These are phyloP conservation scores for Trachelus stipa DNA, from an alignment of 2,888 invertebrate genomes.

Conservation along the genomic window DNA sequence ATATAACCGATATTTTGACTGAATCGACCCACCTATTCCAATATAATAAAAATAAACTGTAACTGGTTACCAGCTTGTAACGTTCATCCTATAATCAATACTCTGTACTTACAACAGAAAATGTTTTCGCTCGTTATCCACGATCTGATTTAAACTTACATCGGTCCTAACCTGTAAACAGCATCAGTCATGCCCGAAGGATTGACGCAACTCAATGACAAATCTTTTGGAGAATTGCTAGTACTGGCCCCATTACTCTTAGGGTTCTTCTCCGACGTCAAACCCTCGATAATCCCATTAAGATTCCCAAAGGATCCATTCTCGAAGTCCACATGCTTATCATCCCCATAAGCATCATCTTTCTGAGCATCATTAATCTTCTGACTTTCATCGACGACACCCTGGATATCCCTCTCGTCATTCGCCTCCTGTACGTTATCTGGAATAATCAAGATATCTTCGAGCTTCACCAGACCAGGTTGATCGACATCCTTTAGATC, in stretches of 20 bases:
- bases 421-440: slow-evolving; percentile 26
- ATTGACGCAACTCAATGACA: slow-evolving; percentile 59
- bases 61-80: background rate
- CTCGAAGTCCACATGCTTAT: slow-evolving; percentile 18
- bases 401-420: background rate
- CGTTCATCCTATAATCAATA: background rate
- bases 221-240: slow-evolving; percentile 33
- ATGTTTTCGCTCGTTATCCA: slow-evolving; percentile 24
- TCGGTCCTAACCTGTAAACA: slow-evolving; percentile 59
- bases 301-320: background rate
- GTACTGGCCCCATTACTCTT: slow-evolving; percentile 6
- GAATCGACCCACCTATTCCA: background rate
- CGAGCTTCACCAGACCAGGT: slow-evolving; percentile 40
- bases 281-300: background rate
- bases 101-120: slow-evolving; percentile 4
- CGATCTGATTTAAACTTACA: slow-evolving; percentile 56
- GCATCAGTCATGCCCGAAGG: slow-evolving; percentile 41
- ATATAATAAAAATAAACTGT: background rate
- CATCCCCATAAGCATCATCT: slow-evolving; percentile 7
- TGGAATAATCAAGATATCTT: slow-evolving; percentile 52
- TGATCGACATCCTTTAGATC: slow-evolving; percentile 10
- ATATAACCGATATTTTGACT: background rate
- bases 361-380: background rate
- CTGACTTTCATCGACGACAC: background rate
- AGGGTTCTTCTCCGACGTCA: slow-evolving; percentile 18